A percentile compares a stretch with the other conserved stretches of the same genome.
Conservation (phyloP, 2,888 invertebrate genomes). For the Volucella inanis region DNA sequence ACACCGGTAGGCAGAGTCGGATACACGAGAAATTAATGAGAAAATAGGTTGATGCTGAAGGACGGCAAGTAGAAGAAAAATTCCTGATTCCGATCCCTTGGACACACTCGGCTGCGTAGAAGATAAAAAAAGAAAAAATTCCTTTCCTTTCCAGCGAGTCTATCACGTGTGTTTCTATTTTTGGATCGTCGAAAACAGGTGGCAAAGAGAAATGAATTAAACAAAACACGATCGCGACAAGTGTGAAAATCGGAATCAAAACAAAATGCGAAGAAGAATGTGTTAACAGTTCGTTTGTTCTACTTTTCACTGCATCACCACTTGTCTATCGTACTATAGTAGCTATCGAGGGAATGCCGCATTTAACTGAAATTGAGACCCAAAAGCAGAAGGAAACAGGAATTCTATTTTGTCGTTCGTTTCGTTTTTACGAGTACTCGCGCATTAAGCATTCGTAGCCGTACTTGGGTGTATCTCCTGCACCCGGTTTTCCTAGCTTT, state of each 20-base stretch:
- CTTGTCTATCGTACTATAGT: not conserved
- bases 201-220: not conserved
- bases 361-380: not conserved
- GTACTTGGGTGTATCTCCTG: not conserved
- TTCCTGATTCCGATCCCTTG: not conserved
- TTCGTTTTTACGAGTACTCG: too few species aligned
- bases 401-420: too few species aligned
- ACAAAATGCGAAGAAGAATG: slow-evolving; percentile 51
- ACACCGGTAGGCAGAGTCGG: not conserved
- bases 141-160: too few species aligned
- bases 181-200: not conserved
- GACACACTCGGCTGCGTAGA: too few species aligned
- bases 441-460: slow-evolving; percentile 10
- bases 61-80: not conserved
- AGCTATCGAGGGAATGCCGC: not conserved
- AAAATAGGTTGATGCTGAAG: slow-evolving; percentile 4
- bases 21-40: not conserved
- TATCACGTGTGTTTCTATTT: not conserved
- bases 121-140: too few species aligned
- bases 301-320: slow-evolving; percentile 18
- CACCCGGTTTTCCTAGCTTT: slow-evolving; percentile 14
- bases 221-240: not conserved
- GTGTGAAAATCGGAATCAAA: slow-evolving; percentile 48
- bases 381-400: too few species aligned
- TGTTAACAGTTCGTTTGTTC: slow-evolving; percentile 34